Conservation (phyloP, 2,113 vertebrate genomes). For the Pygoscelis antarcticus region DNA sequence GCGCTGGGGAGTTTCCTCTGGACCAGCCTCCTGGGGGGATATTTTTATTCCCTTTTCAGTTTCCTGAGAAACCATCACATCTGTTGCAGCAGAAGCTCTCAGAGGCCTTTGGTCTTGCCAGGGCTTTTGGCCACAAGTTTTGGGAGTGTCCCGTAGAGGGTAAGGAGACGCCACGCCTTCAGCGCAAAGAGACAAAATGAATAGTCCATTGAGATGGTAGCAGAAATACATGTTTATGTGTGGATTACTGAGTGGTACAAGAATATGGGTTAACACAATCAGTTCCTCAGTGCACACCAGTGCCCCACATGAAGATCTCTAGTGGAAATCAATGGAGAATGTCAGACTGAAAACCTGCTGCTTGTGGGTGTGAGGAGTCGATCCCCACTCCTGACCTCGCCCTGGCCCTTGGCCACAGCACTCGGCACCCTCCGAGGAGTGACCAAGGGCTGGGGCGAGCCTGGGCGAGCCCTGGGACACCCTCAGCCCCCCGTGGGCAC, state of each 20-base stretch:
- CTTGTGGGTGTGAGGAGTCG: accelerated
- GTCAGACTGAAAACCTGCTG: not conserved
- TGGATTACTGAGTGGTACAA: constrained; percentile 41
- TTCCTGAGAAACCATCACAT: not conserved
- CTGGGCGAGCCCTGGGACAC: not conserved
- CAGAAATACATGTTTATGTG: constrained; percentile 53
- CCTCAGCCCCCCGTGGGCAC: not conserved
- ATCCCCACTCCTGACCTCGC: accelerated
- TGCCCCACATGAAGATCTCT: accelerated
- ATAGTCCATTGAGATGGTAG: not conserved
- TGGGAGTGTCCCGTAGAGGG: not conserved
- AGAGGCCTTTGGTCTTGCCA: not conserved
- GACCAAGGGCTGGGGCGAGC: not conserved
- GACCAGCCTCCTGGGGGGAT: not conserved
- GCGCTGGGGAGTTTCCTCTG: not conserved
- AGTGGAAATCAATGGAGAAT: not conserved
- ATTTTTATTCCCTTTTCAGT: not conserved
- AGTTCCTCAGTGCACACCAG: not conserved
- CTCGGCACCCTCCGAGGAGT: not conserved
- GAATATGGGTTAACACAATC: not conserved
- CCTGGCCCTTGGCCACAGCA: not conserved
- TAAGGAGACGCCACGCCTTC: not conserved
- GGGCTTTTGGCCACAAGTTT: not conserved
- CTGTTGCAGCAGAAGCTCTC: not conserved
- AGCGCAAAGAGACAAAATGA: not conserved